phyloP scores from a whole-genome alignment of 2,797 vertebrate genomes.

The Pseudochirops cupreus region DNA sequence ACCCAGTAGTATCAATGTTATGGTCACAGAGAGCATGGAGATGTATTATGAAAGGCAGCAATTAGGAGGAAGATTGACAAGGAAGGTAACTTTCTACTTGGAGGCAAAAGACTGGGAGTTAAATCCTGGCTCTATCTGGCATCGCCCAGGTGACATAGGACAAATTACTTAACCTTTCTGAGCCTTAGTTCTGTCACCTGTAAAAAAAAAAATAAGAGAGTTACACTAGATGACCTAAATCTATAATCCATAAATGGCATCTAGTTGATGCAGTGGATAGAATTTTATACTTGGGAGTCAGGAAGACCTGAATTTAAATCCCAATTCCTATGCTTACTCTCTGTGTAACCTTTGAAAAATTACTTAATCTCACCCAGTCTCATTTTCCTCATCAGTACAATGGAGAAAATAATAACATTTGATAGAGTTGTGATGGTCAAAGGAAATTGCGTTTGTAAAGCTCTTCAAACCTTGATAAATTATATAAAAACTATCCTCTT shows the following conservation, averaged over 20 bases:
- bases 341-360: background rate
- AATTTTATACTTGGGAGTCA: background rate
- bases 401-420: background rate
- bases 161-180: background rate
- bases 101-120: background rate
- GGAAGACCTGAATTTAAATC: background rate
- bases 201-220: background rate
- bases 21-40: constrained; percentile 34
- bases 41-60: constrained; percentile 15
- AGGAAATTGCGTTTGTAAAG: background rate
- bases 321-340: background rate
- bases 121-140: background rate
- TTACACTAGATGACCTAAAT: background rate
- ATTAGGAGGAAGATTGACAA: background rate
- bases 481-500: background rate
- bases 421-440: background rate
- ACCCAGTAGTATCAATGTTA: constrained; percentile 20
- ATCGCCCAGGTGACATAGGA: background rate
- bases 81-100: background rate
- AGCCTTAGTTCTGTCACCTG: background rate
- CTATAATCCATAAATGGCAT: background rate
- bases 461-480: background rate
- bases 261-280: background rate
- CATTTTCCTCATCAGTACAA: background rate
- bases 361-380: background rate